Evolutionary conservation across 2,888 invertebrate genomes (phyloP).

Genomic region (Drosophila flavopinicola): DNA sequence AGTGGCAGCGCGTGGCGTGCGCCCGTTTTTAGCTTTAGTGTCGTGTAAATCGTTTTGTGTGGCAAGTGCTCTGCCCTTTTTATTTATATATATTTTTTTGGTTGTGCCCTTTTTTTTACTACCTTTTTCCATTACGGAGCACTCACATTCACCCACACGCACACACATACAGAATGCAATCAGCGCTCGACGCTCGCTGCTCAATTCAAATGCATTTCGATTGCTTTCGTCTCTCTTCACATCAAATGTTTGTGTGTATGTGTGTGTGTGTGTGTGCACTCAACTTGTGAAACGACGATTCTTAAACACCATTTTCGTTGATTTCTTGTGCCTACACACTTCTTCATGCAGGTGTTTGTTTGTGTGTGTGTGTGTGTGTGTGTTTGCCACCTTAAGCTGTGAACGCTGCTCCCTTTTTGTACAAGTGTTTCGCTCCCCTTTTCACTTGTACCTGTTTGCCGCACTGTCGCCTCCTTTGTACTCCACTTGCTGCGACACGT

Average conservation of each 20-base stretch:
- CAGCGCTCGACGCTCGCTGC: conserved; percentile 48
- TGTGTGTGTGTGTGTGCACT: conserved; percentile 62
- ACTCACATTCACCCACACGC: conserved; percentile 37
- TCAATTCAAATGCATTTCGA: conserved; percentile 77
- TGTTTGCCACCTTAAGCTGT: conserved; percentile 45
- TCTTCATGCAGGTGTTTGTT: conserved; percentile 27
- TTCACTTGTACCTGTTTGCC: background rate
- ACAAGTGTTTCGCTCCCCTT: conserved; percentile 25
- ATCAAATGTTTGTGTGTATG: too few relatives aligned
- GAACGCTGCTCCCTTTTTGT: conserved; percentile 42
- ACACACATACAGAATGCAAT: conserved; percentile 32
- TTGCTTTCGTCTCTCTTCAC: conserved; percentile 53
- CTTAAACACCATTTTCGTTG: conserved; percentile 66
- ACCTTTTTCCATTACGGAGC: conserved; percentile 44
- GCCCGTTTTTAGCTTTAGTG: conserved; percentile 67
- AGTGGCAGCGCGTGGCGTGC: conserved; percentile 46
- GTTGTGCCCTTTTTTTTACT: conserved; percentile 45
- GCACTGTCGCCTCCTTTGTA: conserved; percentile 20
- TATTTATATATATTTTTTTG: conserved; percentile 29
- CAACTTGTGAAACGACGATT: conserved; percentile 56
- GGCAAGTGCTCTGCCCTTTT: conserved; percentile 67
- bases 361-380: conserved; percentile 35
- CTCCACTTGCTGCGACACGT: conserved; percentile 64
- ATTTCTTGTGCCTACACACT: conserved; percentile 49
- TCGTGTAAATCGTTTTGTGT: conserved; percentile 77